Base-by-base conservation (phyloP, 2,888 invertebrate species). In the Calephelis perditalis region DNA sequence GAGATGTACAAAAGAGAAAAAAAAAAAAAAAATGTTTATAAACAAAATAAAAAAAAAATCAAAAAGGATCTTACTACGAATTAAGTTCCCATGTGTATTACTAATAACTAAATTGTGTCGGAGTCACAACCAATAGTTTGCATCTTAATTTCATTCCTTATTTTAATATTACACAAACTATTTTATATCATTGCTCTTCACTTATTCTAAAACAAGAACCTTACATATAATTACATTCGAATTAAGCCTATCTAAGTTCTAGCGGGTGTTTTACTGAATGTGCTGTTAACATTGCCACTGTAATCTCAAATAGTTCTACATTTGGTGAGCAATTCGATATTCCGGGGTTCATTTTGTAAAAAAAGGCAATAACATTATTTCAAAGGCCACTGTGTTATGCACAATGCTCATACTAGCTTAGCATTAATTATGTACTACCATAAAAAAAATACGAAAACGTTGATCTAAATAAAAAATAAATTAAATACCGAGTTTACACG, bases 71-170 rank as follows among this genome's bases (percentile, higher is more conserved):
- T 81, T 86, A 87, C 76, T 71, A 72, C 81, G 83, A 79, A 82
- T 74, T 84, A 82, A 78, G 79, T 80, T 80, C 70, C 69, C 82
- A 82, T 83, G 82, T 78, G 76, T 76, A 81, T 82, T 85, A 86
- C 81, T 73, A 85, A 86, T 82, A 88, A 86, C 88, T 86, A 86
- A 89, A 90, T 88, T 90, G 90, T 89, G 90, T 89, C 81, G 78
- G 84, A 88, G 87, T 90, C 90, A 90, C 90, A 90, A 90, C 90
- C 90, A 87, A 90, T 89, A 88, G 87, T 87, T 86, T 89, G 89
- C 89, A 86, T 88, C 82, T 86, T 87, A 88, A 86, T 86, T 87
- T 86, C 84, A 79, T 86, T 78, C 84, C 88, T 85, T 87, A 88
- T 78, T 62, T 67, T 75, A 86, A 84, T 86, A 88, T 86, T 88